Base-by-base conservation (phyloP, 2,113 vertebrate genomes). In the Agapornis roseicollis region DNA sequence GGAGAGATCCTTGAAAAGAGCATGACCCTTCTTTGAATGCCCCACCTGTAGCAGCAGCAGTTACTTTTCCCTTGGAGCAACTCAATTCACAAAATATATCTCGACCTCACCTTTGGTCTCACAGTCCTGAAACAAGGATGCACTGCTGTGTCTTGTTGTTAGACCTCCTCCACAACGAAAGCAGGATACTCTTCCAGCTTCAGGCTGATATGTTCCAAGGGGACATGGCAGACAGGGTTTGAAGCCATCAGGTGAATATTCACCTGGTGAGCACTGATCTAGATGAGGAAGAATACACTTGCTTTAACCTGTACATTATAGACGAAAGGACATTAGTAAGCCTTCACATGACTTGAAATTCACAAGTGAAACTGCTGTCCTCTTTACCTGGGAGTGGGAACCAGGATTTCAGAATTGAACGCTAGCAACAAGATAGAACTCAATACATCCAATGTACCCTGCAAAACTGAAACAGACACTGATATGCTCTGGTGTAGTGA, bases 41-140 rank as follows among this genome's bases (percentile, higher is more conserved):
- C 44, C 24, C 10, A 7, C 39, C 15, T 41, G 66, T 16, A 89
- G 69, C 50, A 87, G 49, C 27, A 80, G 50, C 65, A 39, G 31
- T n/a, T 58, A 27, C 39, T 89, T 88, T 23, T 63, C 28, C 85
- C 78, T 46, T 1, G 0, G 14, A 80, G 33, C 13, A 77, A 10
- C 0, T 11, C 49, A 50, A 16, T 10, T 60, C 19, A 42, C 18
- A 33, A 25, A 12, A 39, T 10, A 42, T 14, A 56, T 20, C 52
- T 35, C 13, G 33, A 66, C 55, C 96, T 97, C 94, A 99, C 99
- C 99, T 99, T 98, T 99, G 61, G 99, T 99, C 96, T 99, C 99
- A 72, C 99, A 99, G 96, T 99, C 98, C 97, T 99, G 99, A 80
- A 99, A 99, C 39, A 98, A 97, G 47, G 98, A 96, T 14, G 99